Evolutionary conservation across 1,140 invertebrate genomes (phyloP).

Genomic region (Scaptomyza graminum): DNA sequence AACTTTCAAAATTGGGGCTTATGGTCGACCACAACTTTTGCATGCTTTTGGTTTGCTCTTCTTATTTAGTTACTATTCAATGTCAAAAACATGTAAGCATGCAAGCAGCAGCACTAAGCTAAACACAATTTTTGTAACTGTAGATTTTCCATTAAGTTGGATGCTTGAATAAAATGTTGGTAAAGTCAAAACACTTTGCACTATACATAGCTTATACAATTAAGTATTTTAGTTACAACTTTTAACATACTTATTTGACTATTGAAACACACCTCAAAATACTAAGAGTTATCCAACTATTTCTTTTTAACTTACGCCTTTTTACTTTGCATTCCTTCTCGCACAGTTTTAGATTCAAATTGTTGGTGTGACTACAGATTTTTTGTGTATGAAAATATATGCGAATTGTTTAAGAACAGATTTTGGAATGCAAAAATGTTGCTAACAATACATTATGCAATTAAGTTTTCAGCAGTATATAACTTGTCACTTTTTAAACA

Average conservation of each 20-base stretch:
- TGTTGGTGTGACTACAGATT: neutral
- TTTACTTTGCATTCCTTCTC: neutral
- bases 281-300: constrained; percentile 10
- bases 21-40: constrained; percentile 60
- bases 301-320: constrained; percentile 1
- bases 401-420: neutral
- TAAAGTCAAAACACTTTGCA: constrained; percentile 60
- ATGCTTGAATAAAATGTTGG: neutral
- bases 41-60: constrained; percentile 56
- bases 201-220: constrained; percentile 6
- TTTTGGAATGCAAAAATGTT: no score
- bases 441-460: neutral
- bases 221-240: constrained; percentile 36
- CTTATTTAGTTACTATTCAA: constrained; percentile 2
- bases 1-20: constrained; percentile 76
- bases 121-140: neutral
- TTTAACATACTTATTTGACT: constrained; percentile 1
- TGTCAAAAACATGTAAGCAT: neutral
- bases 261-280: constrained; percentile 29
- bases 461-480: neutral
- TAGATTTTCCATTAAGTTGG: constrained; percentile 1
- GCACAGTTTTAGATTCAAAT: neutral
- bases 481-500: neutral
- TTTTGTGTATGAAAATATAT: no score
- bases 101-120: constrained; percentile 21